Evolutionary conservation across 2,797 vertebrate genomes (phyloP), one percentile per base, ranked within the genome.

Genomic region (Rhadinocentrus ornatus): DNA sequence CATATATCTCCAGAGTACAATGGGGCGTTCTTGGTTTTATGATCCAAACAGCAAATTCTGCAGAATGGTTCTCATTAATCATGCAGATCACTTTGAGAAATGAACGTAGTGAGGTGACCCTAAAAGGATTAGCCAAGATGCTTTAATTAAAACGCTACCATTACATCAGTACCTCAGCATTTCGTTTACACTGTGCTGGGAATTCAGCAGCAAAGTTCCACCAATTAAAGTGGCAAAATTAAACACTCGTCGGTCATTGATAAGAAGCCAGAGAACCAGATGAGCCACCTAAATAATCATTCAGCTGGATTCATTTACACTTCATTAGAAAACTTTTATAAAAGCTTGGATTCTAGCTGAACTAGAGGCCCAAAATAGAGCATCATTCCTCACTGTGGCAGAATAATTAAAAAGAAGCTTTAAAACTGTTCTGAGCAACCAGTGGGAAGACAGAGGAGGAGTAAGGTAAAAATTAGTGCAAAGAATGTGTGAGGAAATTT

Each of bases 81-180:
- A 63, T 52, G 44, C 37, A 78, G 68, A 75, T 68, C 53, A 56
- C 39, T 65, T 35, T 34, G 27, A 74, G 48, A 62, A 72, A 59
- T 52, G 0, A 57, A 63, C 62, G 32, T 15, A 32, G 18, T 6
- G 15, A 48, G 50, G n/a, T 71, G 75, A 81, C 55, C 62, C 59
- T 55, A 41, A 61, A 66, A 62, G 32, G 58, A 75, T 83, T 50
- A 63, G 16, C 27, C 1, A 22, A 73, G 62, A 52, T 26, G 59
- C 52, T 8, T 66, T 65, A 66, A 77, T 69, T 77, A 77, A 85
- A 85, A 54, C 6, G 41, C 41, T 20, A 35, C 50, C 53, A 35
- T 35, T 67, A 58, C 50, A 41, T 67, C 57, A 53, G 16, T 18
- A 37, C 53, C 15, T 69, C 27, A 10, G 66, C 1, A 8, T 67